Evolutionary conservation across 2,113 vertebrate species (phyloP).

Genomic region (Limanda limanda): DNA sequence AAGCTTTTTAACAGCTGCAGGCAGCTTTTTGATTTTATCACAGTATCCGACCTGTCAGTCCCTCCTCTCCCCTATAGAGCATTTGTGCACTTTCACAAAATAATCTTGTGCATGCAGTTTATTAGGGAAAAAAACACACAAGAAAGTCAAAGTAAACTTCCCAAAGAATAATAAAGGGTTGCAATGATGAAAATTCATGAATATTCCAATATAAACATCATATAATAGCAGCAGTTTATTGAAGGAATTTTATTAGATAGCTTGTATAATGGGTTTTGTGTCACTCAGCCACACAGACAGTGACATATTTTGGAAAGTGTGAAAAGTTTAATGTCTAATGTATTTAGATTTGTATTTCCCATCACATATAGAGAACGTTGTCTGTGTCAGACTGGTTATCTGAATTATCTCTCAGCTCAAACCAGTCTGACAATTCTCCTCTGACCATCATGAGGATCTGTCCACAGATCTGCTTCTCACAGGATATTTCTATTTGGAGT

Average conservation of each 20-base stretch:
- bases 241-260: not conserved
- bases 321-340: too few relatives aligned
- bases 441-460: too few relatives aligned
- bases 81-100: not conserved
- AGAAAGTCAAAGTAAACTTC: not conserved
- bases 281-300: too few relatives aligned
- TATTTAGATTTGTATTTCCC: too few relatives aligned
- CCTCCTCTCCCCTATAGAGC: not conserved
- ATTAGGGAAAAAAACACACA: not conserved
- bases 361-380: too few relatives aligned
- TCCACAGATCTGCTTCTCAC: too few relatives aligned
- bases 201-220: not conserved
- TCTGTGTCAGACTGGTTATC: too few relatives aligned
- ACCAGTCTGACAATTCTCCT: too few relatives aligned
- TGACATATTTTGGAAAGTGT: too few relatives aligned
- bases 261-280: too few relatives aligned
- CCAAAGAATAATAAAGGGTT: not conserved
- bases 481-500: too few relatives aligned
- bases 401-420: too few relatives aligned
- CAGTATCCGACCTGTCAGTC: slow-evolving; percentile 6
- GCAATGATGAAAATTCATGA: not conserved
- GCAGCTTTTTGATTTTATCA: slow-evolving; percentile 24
- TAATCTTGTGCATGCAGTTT: not conserved
- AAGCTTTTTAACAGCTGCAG: slow-evolving; percentile 13
- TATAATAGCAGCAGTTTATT: not conserved